Base-by-base conservation (phyloP, 2,113 vertebrate species). In the Ciconia stormi region DNA sequence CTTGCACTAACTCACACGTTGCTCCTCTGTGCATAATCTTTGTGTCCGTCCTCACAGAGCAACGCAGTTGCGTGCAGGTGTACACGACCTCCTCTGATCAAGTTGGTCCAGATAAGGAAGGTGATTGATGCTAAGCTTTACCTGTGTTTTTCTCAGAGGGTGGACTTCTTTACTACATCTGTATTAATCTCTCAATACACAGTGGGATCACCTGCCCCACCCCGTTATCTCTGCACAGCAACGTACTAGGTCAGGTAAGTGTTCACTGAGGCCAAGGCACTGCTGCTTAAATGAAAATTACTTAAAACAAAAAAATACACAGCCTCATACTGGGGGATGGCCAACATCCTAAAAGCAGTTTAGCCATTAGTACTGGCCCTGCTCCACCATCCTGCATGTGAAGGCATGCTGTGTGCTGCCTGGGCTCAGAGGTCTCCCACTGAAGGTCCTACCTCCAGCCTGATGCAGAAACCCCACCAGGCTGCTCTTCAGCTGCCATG, bases 41-140 rank as follows among this genome's bases (percentile, higher is more conserved):
- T 19, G 40, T 2, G 2, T 29, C 25, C 5, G 6, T 42, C 46
- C 50, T 50, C 71, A 63, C 32, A 47, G 47, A 27, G 19, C 17
- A 46, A 29, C 0, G 0, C 53, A 55, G 14, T 11, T 50, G 11
- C 2, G 0, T 14, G 44, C 17, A 67, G 7, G 14, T 32, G 11
- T 29, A 16, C 1, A 1, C 2, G 4, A 38, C 7, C 9, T 42
- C 15, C 52, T 56, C 29, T 11, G 14, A 40, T 10, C 36, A 66
- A 53, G 27, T 5, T 49, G 26, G 38, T 82, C 26, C 58, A 76
- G 36, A 12, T 14, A 40, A 58, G 1, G 26, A 38, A 59, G 67
- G 17, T 0, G 0, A 27, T 5, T 65, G 21, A 13, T 49, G 63
- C 5, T 65, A 36, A 83, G 29, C 9, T 44, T 50, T 44, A 55